phyloP scores from a whole-genome alignment of 2,888 invertebrate genomes.

The Allophyes oxyacanthae region DNA sequence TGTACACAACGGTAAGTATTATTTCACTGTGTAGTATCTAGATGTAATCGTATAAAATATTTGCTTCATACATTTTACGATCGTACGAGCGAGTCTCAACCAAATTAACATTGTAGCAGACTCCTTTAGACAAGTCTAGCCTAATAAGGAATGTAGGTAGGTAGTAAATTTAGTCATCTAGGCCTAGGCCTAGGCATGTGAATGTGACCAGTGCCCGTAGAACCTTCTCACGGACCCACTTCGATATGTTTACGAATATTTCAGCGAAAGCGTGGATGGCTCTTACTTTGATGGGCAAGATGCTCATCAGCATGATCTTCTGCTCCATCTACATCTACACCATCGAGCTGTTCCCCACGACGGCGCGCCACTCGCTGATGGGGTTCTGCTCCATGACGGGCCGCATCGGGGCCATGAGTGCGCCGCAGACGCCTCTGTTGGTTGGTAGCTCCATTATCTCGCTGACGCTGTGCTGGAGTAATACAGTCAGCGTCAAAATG shows the following conservation, averaged over 20 bases:
- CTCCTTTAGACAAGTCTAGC: too few species aligned
- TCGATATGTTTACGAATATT: constrained; percentile 2
- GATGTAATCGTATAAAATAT: too few species aligned
- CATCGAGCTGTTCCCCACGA: constrained; percentile 91
- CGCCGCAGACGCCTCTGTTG: constrained; percentile 91
- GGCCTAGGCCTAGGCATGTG: too few species aligned
- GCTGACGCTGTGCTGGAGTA: too few species aligned
- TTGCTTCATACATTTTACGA: too few species aligned
- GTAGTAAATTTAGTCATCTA: too few species aligned
- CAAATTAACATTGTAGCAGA: too few species aligned
- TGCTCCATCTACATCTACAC: constrained; percentile 90
- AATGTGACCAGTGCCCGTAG: too few species aligned
- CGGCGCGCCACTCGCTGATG: constrained; percentile 88
- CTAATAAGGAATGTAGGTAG: too few species aligned
- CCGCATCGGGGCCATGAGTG: constrained; percentile 89
- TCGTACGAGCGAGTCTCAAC: too few species aligned
- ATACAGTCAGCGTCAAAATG: too few species aligned
- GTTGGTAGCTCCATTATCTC: constrained; percentile 47
- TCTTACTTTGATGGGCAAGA: constrained; percentile 86
- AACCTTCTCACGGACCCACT: too few species aligned
- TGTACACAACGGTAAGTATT: constrained; percentile 23
- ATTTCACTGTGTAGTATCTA: background rate
- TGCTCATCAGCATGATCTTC: constrained; percentile 90
- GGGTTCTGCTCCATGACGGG: constrained; percentile 90
- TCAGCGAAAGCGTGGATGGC: constrained; percentile 17